Conservation (phyloP, 2,797 vertebrate genomes). For the Delichon dasypus region DNA sequence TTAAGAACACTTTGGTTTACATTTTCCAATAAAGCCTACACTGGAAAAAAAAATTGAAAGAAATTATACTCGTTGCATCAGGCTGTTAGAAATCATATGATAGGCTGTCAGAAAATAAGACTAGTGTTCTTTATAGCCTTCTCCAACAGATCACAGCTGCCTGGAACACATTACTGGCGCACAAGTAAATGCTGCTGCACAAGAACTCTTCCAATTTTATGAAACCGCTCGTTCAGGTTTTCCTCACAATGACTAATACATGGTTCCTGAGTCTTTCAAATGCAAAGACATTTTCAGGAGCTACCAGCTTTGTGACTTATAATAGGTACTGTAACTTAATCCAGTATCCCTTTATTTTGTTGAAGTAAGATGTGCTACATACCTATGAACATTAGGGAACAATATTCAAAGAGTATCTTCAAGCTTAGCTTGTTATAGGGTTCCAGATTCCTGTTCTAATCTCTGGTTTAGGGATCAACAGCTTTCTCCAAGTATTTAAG, state of each 20-base stretch:
- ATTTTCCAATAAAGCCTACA: background rate
- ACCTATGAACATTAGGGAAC: background rate
- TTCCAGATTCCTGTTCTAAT: background rate
- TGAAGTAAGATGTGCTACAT: background rate
- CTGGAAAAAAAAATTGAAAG: background rate
- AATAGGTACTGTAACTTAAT: background rate
- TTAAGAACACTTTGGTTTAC: background rate
- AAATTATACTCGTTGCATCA: background rate
- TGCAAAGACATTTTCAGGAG: background rate
- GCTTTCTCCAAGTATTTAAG: background rate
- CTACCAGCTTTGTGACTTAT: background rate
- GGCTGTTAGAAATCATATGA: background rate
- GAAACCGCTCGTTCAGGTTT: background rate
- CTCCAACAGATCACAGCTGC: background rate
- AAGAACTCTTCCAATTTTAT: background rate
- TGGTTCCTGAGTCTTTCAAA: background rate
- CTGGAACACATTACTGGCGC: background rate
- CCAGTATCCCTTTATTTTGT: background rate
- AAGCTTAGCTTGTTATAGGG: background rate
- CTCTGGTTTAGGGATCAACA: background rate
- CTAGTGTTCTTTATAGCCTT: background rate
- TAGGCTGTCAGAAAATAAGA: background rate
- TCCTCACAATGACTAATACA: background rate
- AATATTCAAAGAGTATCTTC: background rate
- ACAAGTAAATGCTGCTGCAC: background rate